Base-by-base conservation (phyloP, 2,797 vertebrate genomes). In the Malacoctenus gilli region DNA sequence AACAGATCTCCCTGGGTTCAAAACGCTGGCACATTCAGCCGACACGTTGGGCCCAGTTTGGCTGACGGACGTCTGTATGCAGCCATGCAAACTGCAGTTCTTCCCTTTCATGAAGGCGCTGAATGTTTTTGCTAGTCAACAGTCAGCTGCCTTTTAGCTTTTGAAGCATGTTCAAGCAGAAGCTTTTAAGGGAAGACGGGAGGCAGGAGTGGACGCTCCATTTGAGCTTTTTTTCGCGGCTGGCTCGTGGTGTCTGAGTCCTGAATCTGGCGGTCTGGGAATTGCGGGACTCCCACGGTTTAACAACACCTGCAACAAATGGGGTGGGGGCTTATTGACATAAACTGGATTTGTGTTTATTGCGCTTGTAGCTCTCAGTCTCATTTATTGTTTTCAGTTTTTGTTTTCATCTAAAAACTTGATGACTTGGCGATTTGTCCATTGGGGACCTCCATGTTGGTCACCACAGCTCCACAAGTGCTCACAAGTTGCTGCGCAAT, bases 331-430 rank as follows among this genome's bases (percentile, higher is more conserved):
- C 8, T 4, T 68, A 61, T 28, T 73, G 51, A 51, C 68, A 69
- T 79, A 82, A 86, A 84, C 77, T 65, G 60, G 74, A 79, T 85
- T 82, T 79, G 69, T 21, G 54, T 43, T 65, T 58, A 59, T 38
- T 58, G 19, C 30, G 31, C 50, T 47, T 37, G 22, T 23, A 23
- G 9, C 25, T 28, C 9, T 5, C 9, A 28, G 5, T 9, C 25
- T 28, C 25, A 5, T 28, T 6, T 28, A 5, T 28, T 9, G 25
- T 28, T 28, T 3, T 28, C 5, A 28, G 9, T 28, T 9, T 28
- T 28, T 6, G 6, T 28, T 28, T 28, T 28, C 25, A 6, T 28
- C 25, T 28, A 28, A 5, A 28, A 28, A 28, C 9, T 2, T 28
- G n/a, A n/a, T n/a, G n/a, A n/a, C n/a, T n/a, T n/a, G n/a, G n/a